A percentile compares a stretch with the other conserved stretches of the same genome.
phyloP scores from a whole-genome alignment of 2,113 vertebrate genomes.

The Heptranchias perlo region DNA sequence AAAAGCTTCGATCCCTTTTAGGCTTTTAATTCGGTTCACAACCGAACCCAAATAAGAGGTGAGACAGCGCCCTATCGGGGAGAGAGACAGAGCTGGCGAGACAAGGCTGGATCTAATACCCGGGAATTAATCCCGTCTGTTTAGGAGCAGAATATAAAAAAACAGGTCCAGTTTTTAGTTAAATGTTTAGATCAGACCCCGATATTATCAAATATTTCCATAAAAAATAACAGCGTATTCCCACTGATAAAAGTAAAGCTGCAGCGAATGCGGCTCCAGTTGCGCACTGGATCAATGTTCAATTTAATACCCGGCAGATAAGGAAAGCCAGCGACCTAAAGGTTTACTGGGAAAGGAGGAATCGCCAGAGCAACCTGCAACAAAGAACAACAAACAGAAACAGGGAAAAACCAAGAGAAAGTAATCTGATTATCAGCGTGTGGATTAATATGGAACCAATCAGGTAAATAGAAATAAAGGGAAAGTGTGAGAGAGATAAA shows the following conservation, averaged over 20 bases:
- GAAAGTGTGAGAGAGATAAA: neutral
- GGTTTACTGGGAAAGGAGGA: neutral
- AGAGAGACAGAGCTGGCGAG: neutral
- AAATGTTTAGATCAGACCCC: neutral
- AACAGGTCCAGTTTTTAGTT: neutral
- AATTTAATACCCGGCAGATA: neutral
- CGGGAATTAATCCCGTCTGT: neutral
- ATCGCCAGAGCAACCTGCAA: neutral
- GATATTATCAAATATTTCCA: neutral
- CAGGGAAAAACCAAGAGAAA: neutral
- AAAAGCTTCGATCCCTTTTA: neutral
- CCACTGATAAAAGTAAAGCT: neutral
- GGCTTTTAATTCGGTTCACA: neutral
- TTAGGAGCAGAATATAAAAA: neutral
- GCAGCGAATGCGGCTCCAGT: neutral
- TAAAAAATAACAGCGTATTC: neutral
- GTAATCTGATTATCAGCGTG: neutral
- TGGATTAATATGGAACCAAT: neutral
- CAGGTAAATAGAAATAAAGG: neutral
- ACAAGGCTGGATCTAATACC: too few species aligned
- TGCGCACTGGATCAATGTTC: neutral
- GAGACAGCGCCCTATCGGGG: too few species aligned
- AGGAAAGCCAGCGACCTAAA: neutral
- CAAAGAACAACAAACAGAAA: neutral
- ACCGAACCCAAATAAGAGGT: neutral